phyloP scores from a whole-genome alignment of 2,113 vertebrate genomes.

The Morone chrysops region DNA sequence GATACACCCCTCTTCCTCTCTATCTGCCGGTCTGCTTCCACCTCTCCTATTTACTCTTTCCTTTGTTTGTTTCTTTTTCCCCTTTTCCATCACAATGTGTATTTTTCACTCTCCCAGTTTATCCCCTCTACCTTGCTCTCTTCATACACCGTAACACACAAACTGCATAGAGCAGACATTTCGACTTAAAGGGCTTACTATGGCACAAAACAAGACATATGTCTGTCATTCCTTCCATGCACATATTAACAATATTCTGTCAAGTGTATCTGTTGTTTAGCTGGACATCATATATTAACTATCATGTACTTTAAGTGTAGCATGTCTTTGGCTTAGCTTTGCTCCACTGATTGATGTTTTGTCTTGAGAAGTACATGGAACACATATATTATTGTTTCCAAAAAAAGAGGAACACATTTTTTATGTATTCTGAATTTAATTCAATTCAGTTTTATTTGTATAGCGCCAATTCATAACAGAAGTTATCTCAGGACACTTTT shows the following conservation, averaged over 20 bases:
- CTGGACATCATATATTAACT: neutral
- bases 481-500: too few relatives aligned
- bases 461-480: too few relatives aligned
- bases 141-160: neutral
- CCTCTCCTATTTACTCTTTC: neutral
- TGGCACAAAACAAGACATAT: constrained; percentile 25
- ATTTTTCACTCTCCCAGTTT: neutral
- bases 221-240: neutral
- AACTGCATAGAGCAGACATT: neutral
- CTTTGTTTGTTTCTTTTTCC: neutral
- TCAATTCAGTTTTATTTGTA: too few relatives aligned
- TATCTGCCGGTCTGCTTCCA: neutral
- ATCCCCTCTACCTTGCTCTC: neutral
- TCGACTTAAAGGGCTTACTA: neutral
- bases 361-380: too few relatives aligned
- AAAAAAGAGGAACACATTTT: too few relatives aligned
- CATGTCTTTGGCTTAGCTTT: neutral
- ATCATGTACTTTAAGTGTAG: neutral
- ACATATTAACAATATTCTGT: neutral
- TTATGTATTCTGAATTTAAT: too few relatives aligned
- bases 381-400: too few relatives aligned
- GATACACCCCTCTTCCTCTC: constrained; percentile 22
- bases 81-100: neutral
- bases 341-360: neutral
- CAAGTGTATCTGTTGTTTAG: neutral